phyloP scores from a whole-genome alignment of 2,797 vertebrate species.

The Hypotaenidia philippensis region DNA sequence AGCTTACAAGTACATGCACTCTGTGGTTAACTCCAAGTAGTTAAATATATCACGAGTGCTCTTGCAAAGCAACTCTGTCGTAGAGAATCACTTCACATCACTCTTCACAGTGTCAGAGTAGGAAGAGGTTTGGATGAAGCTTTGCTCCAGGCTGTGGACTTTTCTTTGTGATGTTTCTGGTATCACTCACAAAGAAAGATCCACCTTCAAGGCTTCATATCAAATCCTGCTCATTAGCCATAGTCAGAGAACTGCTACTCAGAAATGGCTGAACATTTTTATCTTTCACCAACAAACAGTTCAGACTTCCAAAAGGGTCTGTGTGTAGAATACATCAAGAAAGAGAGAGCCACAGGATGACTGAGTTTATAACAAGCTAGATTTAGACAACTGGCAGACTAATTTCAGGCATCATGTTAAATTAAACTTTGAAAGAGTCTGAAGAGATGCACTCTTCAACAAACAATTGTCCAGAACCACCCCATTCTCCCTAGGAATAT shows the following conservation, averaged over 20 bases:
- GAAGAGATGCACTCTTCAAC: background rate
- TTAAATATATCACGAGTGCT: background rate
- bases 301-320: background rate
- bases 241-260: background rate
- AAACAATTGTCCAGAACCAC: background rate
- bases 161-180: background rate
- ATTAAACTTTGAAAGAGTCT: background rate
- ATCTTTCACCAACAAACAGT: conserved; percentile 5
- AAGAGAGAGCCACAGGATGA: background rate
- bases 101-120: background rate
- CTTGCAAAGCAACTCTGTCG: background rate
- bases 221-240: background rate
- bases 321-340: background rate
- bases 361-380: background rate
- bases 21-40: background rate
- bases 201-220: background rate
- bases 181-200: background rate
- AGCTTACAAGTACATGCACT: background rate
- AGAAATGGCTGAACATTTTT: background rate
- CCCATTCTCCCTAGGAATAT: background rate
- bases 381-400: background rate
- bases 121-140: background rate
- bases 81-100: background rate
- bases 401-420: background rate
- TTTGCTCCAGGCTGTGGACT: background rate